Percentiles rank a stretch among this genome's conserved stretches.
These are phyloP conservation scores for Xiphias gladius DNA, from an alignment of 2,113 vertebrate species.

Conservation along the genomic window DNA sequence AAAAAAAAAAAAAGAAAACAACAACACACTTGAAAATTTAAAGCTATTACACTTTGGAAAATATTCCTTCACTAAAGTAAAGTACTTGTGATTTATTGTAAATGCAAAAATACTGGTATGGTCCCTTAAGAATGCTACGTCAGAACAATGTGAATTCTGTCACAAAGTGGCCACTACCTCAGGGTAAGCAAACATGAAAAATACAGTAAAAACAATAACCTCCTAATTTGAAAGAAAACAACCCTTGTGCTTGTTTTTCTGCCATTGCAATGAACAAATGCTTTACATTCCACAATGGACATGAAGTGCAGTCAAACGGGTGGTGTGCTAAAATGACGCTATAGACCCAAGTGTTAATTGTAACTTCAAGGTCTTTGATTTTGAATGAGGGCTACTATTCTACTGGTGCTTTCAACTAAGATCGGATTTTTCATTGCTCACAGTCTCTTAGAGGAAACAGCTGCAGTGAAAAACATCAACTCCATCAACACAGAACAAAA, in stretches of 20 bases:
- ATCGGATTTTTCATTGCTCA: not conserved
- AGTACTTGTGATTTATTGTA: not conserved
- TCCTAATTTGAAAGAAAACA: not conserved
- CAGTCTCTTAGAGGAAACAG: not conserved
- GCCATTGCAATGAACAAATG: not conserved
- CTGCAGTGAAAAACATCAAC: not conserved
- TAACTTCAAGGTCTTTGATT: not conserved
- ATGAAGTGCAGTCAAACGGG: conserved; percentile 17
- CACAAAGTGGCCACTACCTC: not conserved
- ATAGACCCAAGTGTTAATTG: not conserved
- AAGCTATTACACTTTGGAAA: not conserved
- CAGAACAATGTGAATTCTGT: not conserved
- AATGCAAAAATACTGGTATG: conserved; percentile 2
- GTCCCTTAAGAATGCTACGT: not conserved
- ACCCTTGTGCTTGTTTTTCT: conserved; percentile 51
- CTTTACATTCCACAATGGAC: conserved; percentile 10
- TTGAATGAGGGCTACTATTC: conserved; percentile 1
- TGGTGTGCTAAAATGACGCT: not conserved
- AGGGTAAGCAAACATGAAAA: not conserved
- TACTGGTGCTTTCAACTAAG: not conserved
- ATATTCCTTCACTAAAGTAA: not conserved
- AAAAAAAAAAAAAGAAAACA: too few species aligned
- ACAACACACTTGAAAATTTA: too few species aligned
- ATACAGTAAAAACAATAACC: not conserved
- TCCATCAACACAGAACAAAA: not conserved